A percentile compares a stretch with the other conserved stretches of the same genome.
phyloP scores from a whole-genome alignment of 2,888 invertebrate genomes.

The Atrina japonica region DNA sequence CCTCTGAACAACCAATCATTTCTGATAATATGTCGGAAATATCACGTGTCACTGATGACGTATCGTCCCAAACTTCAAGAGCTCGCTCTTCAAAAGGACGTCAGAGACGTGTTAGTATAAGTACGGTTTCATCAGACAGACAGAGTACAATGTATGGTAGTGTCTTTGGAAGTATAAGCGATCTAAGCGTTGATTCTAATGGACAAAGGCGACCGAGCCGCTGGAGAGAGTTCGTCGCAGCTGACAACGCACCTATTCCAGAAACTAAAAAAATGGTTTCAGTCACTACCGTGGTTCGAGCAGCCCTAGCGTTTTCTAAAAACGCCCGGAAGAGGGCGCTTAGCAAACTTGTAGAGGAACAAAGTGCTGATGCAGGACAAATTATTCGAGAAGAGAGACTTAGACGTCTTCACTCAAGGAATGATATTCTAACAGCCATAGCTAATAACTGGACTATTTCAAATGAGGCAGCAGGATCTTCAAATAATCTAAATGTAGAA shows the following conservation, averaged over 20 bases:
- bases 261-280: slow-evolving; percentile 51
- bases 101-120: slow-evolving; percentile 30
- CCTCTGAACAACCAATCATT: too few species aligned
- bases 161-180: slow-evolving; percentile 39
- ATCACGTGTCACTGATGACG: slow-evolving; percentile 2
- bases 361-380: slow-evolving; percentile 55
- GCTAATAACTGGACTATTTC: slow-evolving; percentile 36
- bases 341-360: slow-evolving; percentile 57
- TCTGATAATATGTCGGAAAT: background rate
- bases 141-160: slow-evolving; percentile 3
- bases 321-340: slow-evolving; percentile 53
- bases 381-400: slow-evolving; percentile 56
- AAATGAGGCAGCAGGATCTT: too few species aligned
- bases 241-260: slow-evolving; percentile 34
- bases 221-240: slow-evolving; percentile 38
- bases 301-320: slow-evolving; percentile 59
- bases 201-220: slow-evolving; percentile 39
- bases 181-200: slow-evolving; percentile 38
- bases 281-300: slow-evolving; percentile 53
- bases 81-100: background rate
- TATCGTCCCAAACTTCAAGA: background rate
- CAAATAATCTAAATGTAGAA: too few species aligned
- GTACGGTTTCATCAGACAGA: slow-evolving; percentile 27
- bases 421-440: slow-evolving; percentile 54
- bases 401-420: slow-evolving; percentile 51